Evolutionary conservation across 2,888 invertebrate genomes (phyloP).

Genomic region (Pristionchus exspectatus): DNA sequence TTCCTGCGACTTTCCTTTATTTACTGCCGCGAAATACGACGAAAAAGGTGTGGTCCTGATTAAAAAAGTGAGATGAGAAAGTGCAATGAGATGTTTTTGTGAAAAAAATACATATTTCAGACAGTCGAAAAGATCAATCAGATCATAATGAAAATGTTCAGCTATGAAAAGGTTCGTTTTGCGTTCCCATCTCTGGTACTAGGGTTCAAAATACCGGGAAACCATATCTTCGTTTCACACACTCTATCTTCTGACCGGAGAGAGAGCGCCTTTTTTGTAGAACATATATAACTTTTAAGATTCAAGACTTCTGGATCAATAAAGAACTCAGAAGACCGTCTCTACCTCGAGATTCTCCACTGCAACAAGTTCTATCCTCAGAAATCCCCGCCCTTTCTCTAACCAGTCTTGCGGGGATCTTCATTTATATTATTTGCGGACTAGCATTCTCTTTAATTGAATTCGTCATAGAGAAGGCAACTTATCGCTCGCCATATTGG

Average conservation of each 20-base stretch:
- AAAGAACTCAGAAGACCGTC: not conserved
- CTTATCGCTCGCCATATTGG: not conserved
- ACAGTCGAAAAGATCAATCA: not conserved
- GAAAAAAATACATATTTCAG: not conserved
- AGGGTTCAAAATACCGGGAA: not conserved
- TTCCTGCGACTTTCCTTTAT: not conserved
- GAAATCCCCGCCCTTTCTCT: not conserved
- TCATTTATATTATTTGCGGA: not conserved
- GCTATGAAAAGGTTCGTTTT: not conserved
- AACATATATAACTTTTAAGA: not conserved
- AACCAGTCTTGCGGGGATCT: not conserved
- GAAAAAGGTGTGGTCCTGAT: not conserved
- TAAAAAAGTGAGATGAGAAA: too few relatives aligned
- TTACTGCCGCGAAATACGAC: not conserved
- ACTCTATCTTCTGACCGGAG: not conserved
- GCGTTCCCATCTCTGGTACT: not conserved
- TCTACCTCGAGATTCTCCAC: not conserved
- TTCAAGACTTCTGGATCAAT: conserved; percentile 11
- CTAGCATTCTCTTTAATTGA: not conserved
- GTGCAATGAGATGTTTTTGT: not conserved
- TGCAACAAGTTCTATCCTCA: not conserved
- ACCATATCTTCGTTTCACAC: not conserved
- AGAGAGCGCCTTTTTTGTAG: not conserved
- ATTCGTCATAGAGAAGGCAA: not conserved
- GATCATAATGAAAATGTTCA: not conserved